Conservation (phyloP, 2,797 vertebrate genomes). For the Lophius americanus region DNA sequence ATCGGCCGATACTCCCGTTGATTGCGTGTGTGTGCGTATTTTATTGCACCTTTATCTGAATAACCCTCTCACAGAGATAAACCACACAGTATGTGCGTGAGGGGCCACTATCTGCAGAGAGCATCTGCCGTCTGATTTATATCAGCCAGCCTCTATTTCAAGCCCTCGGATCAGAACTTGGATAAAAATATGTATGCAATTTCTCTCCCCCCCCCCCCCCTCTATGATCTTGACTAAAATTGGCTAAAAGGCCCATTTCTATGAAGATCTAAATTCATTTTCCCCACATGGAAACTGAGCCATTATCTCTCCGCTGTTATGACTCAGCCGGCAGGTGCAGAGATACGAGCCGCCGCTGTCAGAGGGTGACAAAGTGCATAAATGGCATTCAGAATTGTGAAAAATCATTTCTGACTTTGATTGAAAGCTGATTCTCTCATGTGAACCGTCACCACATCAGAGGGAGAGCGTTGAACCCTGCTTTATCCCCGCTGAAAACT, state of each 20-base stretch:
- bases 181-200: neutral
- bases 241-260: conserved; percentile 17
- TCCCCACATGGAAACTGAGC: conserved; percentile 36
- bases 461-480: conserved; percentile 45
- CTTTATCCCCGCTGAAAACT: conserved; percentile 52
- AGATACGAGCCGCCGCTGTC: conserved; percentile 54
- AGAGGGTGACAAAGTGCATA: conserved; percentile 58
- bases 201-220: conserved; percentile 1
- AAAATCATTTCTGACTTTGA: conserved; percentile 72
- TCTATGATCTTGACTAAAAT: conserved; percentile 14
- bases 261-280: conserved; percentile 40
- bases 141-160: neutral
- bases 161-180: neutral
- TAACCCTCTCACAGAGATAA: conserved; percentile 4
- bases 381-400: conserved; percentile 60
- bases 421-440: conserved; percentile 65
- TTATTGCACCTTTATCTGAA: no score
- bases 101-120: neutral
- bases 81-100: neutral
- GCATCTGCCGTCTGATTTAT: neutral
- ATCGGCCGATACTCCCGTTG: no score
- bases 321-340: conserved; percentile 57
- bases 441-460: conserved; percentile 47
- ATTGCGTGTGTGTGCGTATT: no score
- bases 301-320: conserved; percentile 50